Conservation (phyloP, 2,888 invertebrate species). For the Andrena hattorfiana region DNA sequence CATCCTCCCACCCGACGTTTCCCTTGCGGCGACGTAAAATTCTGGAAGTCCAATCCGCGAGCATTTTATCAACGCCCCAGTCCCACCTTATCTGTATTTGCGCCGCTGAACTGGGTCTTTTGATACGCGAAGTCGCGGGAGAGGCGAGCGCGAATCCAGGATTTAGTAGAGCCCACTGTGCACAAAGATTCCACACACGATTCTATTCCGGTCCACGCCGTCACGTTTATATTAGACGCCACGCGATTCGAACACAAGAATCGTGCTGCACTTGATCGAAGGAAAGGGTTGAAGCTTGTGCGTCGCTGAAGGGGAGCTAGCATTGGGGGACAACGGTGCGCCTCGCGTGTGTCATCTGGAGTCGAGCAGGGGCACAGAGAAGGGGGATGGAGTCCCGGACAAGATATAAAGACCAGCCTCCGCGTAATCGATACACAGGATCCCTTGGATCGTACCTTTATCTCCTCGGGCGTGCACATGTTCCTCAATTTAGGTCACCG, state of each 20-base stretch:
- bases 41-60: background rate
- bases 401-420: background rate
- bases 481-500: constrained; percentile 56
- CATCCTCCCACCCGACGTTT: background rate
- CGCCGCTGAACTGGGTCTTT: background rate
- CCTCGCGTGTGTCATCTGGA: background rate
- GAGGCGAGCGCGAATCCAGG: constrained; percentile 17
- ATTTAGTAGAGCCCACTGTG: constrained; percentile 24
- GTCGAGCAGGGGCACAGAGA: background rate
- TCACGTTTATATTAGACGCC: background rate
- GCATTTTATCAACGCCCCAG: background rate
- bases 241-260: constrained; percentile 9
- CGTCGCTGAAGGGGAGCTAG: background rate
- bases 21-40: background rate
- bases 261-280: background rate
- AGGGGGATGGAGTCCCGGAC: background rate
- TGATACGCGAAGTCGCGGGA: background rate
- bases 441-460: constrained; percentile 82
- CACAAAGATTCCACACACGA: constrained; percentile 30
- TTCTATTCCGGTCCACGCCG: constrained; percentile 43
- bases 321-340: background rate
- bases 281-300: background rate
- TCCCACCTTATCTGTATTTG: background rate
- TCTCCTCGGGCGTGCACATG: constrained; percentile 86
- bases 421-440: constrained; percentile 10